These are phyloP conservation scores for Panopea generosa DNA, from an alignment of 2,888 invertebrate genomes.

Conservation along the genomic window DNA sequence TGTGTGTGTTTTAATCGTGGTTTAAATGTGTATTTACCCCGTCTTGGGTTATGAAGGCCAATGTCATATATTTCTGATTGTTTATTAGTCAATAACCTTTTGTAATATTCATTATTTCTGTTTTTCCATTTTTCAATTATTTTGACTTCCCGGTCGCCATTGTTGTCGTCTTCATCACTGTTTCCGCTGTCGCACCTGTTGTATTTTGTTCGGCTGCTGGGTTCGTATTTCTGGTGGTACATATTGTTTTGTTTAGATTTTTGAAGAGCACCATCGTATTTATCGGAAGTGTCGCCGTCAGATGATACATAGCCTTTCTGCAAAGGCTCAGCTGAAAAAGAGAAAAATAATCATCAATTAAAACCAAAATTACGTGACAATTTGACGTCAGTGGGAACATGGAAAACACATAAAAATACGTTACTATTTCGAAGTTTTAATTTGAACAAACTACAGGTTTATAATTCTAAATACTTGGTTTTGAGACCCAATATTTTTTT, in stretches of 20 bases:
- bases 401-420: too few species aligned
- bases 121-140: too few species aligned
- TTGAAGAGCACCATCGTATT: background rate
- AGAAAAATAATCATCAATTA: background rate
- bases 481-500: too few species aligned
- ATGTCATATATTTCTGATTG: constrained; percentile 28
- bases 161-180: background rate
- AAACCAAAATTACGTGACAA: too few species aligned
- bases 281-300: too few species aligned
- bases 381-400: too few species aligned
- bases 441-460: too few species aligned
- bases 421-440: too few species aligned
- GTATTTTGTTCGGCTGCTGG: background rate
- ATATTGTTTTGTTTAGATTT: background rate
- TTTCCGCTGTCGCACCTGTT: background rate
- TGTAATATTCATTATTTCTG: too few species aligned
- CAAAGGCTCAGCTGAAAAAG: constrained; percentile 29
- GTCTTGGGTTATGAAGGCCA: background rate
- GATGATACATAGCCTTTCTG: constrained; percentile 19
- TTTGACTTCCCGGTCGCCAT: too few species aligned
- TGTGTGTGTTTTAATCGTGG: constrained; percentile 37
- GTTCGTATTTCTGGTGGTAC: background rate
- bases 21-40: constrained; percentile 49
- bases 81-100: too few species aligned
- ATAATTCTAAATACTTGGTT: too few species aligned